Evolutionary conservation across 2,888 invertebrate genomes (phyloP), one percentile per base, ranked within the genome.

Genomic region (Lacanobia wlatinum): DNA sequence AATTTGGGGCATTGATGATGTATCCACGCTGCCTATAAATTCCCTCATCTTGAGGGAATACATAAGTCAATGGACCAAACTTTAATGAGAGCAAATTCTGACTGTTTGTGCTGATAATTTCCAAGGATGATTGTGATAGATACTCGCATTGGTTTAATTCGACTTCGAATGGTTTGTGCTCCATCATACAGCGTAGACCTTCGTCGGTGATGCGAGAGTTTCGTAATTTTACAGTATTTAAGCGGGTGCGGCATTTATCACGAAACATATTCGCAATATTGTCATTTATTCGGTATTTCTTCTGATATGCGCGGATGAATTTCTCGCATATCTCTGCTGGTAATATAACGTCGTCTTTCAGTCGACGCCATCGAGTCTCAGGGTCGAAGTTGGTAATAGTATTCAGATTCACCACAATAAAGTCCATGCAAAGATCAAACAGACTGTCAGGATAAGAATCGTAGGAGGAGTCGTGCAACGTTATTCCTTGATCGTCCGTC

Each of bases 91-190:
- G 95, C 69, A 98, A 94, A 88, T 97, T 97, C 76, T 97, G 96
- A 52, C 98, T 97, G 89, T 97, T 96, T 70, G 95, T 95, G 83
- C 98, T 98, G 65, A 99, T 97, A 70, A 97, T 94, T 75, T 97
- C 96, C 77, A 98, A 96, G 34, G 97, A 97, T 34, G 94, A 91
- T 56, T 96, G 95, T 0, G 97, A 97, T 59, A 98, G 93, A 80
- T 97, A 96, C 78, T 97, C 96, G 91, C 98, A 98, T 86, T 98
- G 97, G 71, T 97, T 97, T 80, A 99, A 95, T 84, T 98, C 98
- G 62, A 99, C 93, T 80, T 98, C 97, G 18, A 96, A 94, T 53
- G 98, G 96, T 81, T 97, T 97, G 92, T 99, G 99, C 64, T 96
- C 96, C 91, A 98, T 94, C 21, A 99, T 93, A 66, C 97, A 97